Evolutionary conservation across 2,113 vertebrate species (phyloP), one percentile per base, ranked within the genome.

Genomic region (Mesitornis unicolor): DNA sequence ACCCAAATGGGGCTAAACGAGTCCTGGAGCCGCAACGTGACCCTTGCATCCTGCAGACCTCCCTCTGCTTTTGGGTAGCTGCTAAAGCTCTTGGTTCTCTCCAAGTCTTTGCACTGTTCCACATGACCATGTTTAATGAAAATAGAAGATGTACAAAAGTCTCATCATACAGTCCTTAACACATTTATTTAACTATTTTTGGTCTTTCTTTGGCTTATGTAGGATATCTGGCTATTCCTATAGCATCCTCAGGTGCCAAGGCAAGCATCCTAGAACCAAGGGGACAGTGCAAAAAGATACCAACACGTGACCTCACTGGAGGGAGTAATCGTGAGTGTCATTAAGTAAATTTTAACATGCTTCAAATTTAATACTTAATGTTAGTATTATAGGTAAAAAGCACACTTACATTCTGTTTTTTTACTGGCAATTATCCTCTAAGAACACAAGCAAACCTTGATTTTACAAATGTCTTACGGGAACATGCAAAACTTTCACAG

Each of bases 401-500:
- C 85, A 94, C 92, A 94, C 56, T 88, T 86, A 94, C 51, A 92
- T 28, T 64, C 91, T 87, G 73, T 5, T 59, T 4, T 81, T 83
- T 83, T 45, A 93, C 76, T 70, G 68, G 80, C 73, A 91, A 60
- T 86, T 90, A 92, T 93, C 88, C 83, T 94, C 89, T 94, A 96
- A 87, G 88, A 95, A 95, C 83, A 93, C 90, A 96, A 94, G 80
- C 92, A 94, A 93, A 93, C 84, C 84, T 84, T 38, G 56, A 64
- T 84, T 95, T 93, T 87, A 96, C 60, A 88, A 90, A 95, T n/a
- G 47, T 68, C 76, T 92, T 75, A 94, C 3, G 40, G 90, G 64
- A 95, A 91, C 96, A 96, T 96, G 95, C 93, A 96, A 93, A 94
- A 89, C 73, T 87, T 86, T 64, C 53, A 60, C 25, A 75, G 70